Conservation (phyloP, 2,113 vertebrate species). For the Pyxicephalus adspersus region DNA sequence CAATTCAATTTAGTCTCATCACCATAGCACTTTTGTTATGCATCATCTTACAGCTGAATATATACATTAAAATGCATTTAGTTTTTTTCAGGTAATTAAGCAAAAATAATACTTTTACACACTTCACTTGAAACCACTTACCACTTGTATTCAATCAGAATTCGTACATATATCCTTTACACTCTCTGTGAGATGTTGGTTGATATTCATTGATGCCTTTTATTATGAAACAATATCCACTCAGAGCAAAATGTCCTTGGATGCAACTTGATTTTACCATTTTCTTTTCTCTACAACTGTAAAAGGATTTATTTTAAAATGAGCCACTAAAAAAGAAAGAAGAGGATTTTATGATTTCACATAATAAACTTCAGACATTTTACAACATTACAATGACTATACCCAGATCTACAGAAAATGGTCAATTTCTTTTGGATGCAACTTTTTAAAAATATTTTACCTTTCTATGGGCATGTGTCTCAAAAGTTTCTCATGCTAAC, state of each 20-base stretch:
- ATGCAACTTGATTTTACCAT: not conserved
- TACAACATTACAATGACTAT: not conserved
- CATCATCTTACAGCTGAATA: slow-evolving; percentile 4
- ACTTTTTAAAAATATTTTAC: slow-evolving; percentile 12
- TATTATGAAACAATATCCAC: not conserved
- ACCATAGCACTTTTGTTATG: not conserved
- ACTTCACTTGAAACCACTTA: not conserved
- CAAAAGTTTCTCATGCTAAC: too few species aligned
- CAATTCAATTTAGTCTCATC: too few species aligned
- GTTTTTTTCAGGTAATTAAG: not conserved
- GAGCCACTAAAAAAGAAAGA: not conserved
- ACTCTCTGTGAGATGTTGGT: too few species aligned
- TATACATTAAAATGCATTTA: not conserved
- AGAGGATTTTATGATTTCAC: not conserved
- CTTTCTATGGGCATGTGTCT: not conserved
- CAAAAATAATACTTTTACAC: not conserved
- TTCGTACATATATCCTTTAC: too few species aligned
- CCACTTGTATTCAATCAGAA: not conserved
- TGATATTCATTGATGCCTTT: too few species aligned
- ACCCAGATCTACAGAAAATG: not conserved
- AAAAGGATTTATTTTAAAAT: not conserved
- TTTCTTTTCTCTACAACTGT: not conserved
- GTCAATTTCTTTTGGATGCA: not conserved
- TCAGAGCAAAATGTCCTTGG: not conserved
- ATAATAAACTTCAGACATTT: not conserved